Base-by-base conservation (phyloP, 1,140 invertebrate species). In the Diachasma alloeum region DNA sequence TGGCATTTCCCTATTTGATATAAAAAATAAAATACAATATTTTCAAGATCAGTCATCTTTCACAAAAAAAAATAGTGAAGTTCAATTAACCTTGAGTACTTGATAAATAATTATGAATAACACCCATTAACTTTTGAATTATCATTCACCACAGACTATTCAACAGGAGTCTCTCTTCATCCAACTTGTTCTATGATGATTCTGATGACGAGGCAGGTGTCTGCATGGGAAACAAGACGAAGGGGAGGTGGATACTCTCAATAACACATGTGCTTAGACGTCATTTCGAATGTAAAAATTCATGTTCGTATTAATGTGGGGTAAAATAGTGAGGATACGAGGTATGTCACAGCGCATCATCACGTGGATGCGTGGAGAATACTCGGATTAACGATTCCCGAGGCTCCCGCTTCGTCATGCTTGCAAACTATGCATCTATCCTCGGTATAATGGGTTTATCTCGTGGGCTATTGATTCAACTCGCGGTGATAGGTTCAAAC, bases 201-300 rank as follows among this genome's bases (percentile, higher is more conserved):
- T 42, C 39, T 72, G 80, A 86, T 87, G 86, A 87, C 85, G 84
- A 83, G 79, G 85, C 85, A 87, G 85, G 83, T 85, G 86, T 84
- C 84, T 78, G 76, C 78, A 78, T 22, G 42, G 13, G 56, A 72
- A 48, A 19, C 42, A 53, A 72, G 46, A 44, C 36, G 77, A 75
- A 78, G 75, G 71, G 78, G 83, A 11, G 48, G 48, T 56, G 19
- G 48, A 48, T 22, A 56, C 48, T 56, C 48, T 56, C 24, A 71
- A 78, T 81, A 76, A 80, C 83, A 83, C 85, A 87, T 85, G 82
- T 86, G 86, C 31, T 31, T 31, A 31, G 31, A 83, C 73, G 9
- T 42, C 39, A 4, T 42, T 42, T 42, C 39, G 3, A 13, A 42
- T 42, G 4, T 11, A 42, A 42, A 42, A 42, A 42, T 4, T 11